Conservation (phyloP, 2,113 vertebrate species). For the Cyanoramphus novaezelandiae region DNA sequence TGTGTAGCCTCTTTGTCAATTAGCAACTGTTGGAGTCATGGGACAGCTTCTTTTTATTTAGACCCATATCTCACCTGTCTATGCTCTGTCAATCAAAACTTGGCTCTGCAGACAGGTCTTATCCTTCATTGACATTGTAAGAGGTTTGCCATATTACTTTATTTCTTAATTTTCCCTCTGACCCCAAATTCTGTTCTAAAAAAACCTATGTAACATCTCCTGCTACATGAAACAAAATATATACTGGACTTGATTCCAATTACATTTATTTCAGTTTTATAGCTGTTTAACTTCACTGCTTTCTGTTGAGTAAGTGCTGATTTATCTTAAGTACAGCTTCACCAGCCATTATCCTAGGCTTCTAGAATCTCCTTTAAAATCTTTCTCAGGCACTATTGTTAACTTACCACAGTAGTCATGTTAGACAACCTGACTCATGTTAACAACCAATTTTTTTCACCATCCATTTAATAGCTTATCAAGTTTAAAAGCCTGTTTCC, state of each 20-base stretch:
- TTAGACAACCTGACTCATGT: background rate
- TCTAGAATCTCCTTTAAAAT: constrained; percentile 2
- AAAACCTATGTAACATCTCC: background rate
- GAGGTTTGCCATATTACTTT: background rate
- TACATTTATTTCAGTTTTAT: background rate
- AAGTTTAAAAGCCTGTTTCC: constrained; percentile 1
- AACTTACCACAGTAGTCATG: background rate
- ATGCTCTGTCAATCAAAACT: background rate
- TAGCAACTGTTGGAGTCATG: background rate
- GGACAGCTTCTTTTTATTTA: background rate
- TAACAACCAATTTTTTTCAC: background rate
- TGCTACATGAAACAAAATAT: background rate
- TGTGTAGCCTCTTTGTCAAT: background rate
- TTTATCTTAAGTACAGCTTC: background rate
- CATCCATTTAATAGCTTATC: constrained; percentile 12
- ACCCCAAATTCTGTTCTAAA: background rate
- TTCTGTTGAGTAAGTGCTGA: background rate
- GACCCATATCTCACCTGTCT: background rate
- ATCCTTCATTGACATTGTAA: background rate
- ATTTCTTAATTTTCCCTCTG: background rate
- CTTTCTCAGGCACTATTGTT: background rate
- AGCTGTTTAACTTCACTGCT: background rate
- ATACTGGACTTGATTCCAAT: background rate
- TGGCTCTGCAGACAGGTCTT: background rate
- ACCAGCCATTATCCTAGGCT: background rate